Conservation (phyloP, 2,888 invertebrate genomes). For the Seira musarum region DNA sequence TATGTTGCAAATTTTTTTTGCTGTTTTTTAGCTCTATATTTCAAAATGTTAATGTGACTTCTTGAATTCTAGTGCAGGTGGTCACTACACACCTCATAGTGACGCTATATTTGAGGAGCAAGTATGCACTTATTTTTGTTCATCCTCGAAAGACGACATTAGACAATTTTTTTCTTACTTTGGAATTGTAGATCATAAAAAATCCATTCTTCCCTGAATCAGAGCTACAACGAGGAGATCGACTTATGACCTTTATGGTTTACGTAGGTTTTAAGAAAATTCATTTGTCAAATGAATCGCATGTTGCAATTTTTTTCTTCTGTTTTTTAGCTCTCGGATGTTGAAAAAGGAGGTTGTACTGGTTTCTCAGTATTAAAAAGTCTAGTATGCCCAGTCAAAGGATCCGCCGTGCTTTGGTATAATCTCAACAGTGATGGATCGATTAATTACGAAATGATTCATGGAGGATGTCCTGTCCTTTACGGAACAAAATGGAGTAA, state of each 20-base stretch:
- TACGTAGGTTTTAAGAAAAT: slow-evolving; percentile 67
- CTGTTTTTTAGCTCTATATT: slow-evolving; percentile 45
- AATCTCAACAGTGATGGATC: slow-evolving; percentile 73
- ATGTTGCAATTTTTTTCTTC: too few species aligned
- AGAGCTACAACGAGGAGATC: slow-evolving; percentile 67
- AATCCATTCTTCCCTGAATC: slow-evolving; percentile 24
- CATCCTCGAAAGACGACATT: neutral
- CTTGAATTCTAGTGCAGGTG: slow-evolving; percentile 72
- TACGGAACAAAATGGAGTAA: slow-evolving; percentile 74
- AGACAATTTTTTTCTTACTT: slow-evolving; percentile 9
- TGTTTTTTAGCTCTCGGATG: slow-evolving; percentile 61
- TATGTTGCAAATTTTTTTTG: too few species aligned
- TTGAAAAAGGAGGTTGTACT: slow-evolving; percentile 70
- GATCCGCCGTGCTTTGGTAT: slow-evolving; percentile 73
- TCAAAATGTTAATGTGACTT: too few species aligned
- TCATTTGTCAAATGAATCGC: too few species aligned
- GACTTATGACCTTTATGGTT: slow-evolving; percentile 70
- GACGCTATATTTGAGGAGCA: slow-evolving; percentile 69
- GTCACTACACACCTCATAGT: slow-evolving; percentile 73
- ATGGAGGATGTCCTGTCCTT: slow-evolving; percentile 74
- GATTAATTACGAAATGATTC: slow-evolving; percentile 72
- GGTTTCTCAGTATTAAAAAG: slow-evolving; percentile 71
- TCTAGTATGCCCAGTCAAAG: slow-evolving; percentile 70
- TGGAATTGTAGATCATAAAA: neutral
- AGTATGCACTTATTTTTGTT: neutral